Conservation (phyloP, 2,797 vertebrate species). For the Balearica regulorum region DNA sequence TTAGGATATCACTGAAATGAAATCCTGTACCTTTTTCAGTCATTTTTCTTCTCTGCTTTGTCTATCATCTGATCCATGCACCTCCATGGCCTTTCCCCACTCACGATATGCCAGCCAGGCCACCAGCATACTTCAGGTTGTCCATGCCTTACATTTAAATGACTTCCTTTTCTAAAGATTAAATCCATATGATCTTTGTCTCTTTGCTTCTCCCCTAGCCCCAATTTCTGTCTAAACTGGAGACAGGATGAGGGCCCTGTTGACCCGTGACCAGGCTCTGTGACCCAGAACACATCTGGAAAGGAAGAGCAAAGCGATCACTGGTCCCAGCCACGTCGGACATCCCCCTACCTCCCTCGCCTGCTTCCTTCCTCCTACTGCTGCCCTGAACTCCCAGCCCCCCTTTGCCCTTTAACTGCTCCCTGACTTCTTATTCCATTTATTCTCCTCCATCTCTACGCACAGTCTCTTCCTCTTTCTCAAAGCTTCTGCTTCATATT, state of each 20-base stretch:
- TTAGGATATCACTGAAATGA: neutral
- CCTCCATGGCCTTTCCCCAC: neutral
- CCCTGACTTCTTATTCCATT: neutral
- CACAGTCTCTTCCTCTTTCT: neutral
- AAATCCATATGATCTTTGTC: neutral
- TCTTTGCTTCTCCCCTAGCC: neutral
- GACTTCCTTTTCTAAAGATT: neutral
- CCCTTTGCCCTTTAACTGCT: neutral
- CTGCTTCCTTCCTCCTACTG: neutral
- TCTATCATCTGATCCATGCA: neutral
- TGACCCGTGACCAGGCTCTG: neutral
- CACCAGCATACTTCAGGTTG: neutral
- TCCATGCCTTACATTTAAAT: neutral
- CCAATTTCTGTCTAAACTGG: neutral
- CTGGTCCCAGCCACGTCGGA: neutral
- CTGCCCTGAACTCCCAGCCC: neutral
- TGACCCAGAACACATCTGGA: constrained; percentile 12
- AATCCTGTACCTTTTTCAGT: neutral
- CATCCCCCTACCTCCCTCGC: neutral
- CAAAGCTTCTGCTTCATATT: neutral
- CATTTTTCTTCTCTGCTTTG: neutral
- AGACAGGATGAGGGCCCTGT: neutral
- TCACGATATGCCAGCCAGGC: neutral
- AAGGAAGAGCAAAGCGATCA: neutral
- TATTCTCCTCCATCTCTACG: neutral